Percentiles rank a stretch among this genome's conserved stretches.
These are phyloP conservation scores for Brachionus manjavacas DNA, from an alignment of 1,140 invertebrate genomes.

Conservation along the genomic window DNA sequence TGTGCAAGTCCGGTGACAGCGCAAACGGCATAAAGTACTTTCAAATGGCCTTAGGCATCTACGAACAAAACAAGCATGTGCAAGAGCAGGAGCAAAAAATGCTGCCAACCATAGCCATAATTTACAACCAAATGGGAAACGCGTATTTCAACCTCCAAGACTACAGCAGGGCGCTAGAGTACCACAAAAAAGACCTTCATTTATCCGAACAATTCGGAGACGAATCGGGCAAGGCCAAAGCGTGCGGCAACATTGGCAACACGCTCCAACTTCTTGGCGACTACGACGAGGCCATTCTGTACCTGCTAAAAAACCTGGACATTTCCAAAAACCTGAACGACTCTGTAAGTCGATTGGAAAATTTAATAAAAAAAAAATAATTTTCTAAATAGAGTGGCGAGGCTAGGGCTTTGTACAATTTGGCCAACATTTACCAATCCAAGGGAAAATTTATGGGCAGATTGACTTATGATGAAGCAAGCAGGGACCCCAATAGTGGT, in stretches of 20 bases:
- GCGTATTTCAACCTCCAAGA: constrained; percentile 96
- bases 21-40: constrained; percentile 92
- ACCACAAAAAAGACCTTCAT: constrained; percentile 89
- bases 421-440: constrained; percentile 94
- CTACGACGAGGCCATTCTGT: constrained; percentile 92
- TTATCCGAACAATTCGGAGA: constrained; percentile 78
- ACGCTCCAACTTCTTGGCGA: constrained; percentile 94
- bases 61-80: not conserved
- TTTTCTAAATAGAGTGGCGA: constrained; percentile 63
- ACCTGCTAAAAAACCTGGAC: constrained; percentile 85
- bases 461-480: constrained; percentile 43
- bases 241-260: constrained; percentile 93
- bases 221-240: constrained; percentile 90
- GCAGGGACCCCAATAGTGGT: constrained; percentile 86
- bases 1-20: constrained; percentile 92
- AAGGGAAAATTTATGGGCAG: constrained; percentile 85
- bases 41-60: constrained; percentile 66
- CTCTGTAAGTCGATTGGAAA: constrained; percentile 52
- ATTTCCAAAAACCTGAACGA: constrained; percentile 83
- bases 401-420: constrained; percentile 87
- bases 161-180: constrained; percentile 92
- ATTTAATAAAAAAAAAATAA: not conserved
- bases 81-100: not conserved
- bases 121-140: constrained; percentile 95
- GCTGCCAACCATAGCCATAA: constrained; percentile 79